Evolutionary conservation across 1,140 invertebrate genomes (phyloP), one percentile per base, ranked within the genome.

Genomic region (Ctenoplectra terminalis): DNA sequence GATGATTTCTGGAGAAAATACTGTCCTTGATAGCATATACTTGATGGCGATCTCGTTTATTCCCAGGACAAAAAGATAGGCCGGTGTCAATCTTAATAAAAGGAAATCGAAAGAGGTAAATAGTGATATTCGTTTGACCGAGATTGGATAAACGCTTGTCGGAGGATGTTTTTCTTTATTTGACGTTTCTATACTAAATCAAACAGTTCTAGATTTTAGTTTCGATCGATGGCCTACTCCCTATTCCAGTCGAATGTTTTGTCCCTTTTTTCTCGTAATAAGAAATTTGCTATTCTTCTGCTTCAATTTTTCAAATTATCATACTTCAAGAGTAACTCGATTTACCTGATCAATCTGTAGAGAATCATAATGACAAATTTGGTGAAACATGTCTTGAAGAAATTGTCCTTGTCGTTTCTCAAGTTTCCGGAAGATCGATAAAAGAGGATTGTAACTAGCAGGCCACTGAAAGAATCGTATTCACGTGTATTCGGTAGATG

Each of bases 61-160:
- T 11, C 96, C 95, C 46, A 98, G 95, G 1, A 97, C 97, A 88
- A 97, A 97, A 26, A 97, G 94, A 91, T 97, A 98, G 5, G 96
- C 96, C 23, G 97, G 97, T 1, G 97, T 97, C 74, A 98, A 93
- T 84, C 97, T 96, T 66, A 29, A 37, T 37, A 52, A 75, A 82
- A 26, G 40, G 26, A 70, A 63, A 64, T 15, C 11, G 43, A 46
- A 40, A 17, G 6, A 46, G 48, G 60, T 73, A 54, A 74, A 23
- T 73, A 31, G 9, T 13, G 23, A 29, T 46, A 6, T 31, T 15
- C 54, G 17, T n/a, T n/a, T n/a, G n/a, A n/a, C n/a, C n/a, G n/a
- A n/a, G n/a, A n/a, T n/a, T n/a, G n/a, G n/a, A n/a, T n/a, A n/a
- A n/a, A n/a, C n/a, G n/a, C n/a, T n/a, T n/a, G n/a, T n/a, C n/a